Base-by-base conservation (phyloP, 2,113 vertebrate species). In the Petromus typicus region DNA sequence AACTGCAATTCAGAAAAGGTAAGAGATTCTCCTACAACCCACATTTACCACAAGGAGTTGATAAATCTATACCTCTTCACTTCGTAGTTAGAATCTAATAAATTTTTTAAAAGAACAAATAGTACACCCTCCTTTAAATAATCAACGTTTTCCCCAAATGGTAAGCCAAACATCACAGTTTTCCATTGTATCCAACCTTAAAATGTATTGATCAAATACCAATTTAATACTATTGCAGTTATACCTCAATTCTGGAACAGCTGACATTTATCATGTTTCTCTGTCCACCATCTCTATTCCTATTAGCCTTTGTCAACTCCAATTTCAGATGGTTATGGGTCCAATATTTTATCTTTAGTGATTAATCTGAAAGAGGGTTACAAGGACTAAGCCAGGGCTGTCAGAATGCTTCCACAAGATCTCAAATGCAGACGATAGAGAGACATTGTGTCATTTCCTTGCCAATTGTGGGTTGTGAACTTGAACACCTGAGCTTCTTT, bases 141-240 rank as follows among this genome's bases (percentile, higher is more conserved):
- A 86, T 37, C 63, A 91, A 27, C 86, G 51, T 73, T 78, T 90
- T 89, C 48, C 48, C 30, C 34, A 78, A n/a, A 37, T 71, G 7
- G 91, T 75, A 76, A 92, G 11, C 34, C 73, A 89, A 92, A 86
- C 45, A 95, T 80, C 83, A 83, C 48, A 32, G 22, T 73, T 91
- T 67, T 80, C 30, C 51, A 95, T 93, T 87, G 30, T 64, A 66
- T 84, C 27, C 59, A 85, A 84, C 43, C 90, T 81, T 56, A 85
- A 91, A 71, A 92, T 88, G 2, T 20, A n/a, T 90, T 93, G 71
- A 78, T 22, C 51, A 95, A 85, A 88, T 59, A 63, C 17, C 30
- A 84, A 89, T 54, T 87, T n/a, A 37, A 63, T 91, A 56, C 67
- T 61, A 23, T 75, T 78, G 12, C 34, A 78, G 40, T 93, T 37